Conservation (phyloP, 2,888 invertebrate species). For the Macrosiphum euphorbiae region DNA sequence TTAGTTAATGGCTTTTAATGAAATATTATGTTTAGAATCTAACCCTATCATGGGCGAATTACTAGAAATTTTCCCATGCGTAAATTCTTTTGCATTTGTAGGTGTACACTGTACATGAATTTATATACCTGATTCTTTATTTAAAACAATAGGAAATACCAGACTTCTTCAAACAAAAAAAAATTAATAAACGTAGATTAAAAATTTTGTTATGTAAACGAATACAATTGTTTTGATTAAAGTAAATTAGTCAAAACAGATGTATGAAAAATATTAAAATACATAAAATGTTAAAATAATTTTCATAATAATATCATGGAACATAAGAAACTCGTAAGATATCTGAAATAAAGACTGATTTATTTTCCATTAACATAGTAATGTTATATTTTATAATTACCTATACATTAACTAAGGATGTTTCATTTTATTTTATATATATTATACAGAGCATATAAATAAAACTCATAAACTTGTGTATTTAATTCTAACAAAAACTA, state of each 20-base stretch:
- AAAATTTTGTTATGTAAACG: neutral
- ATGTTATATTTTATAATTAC: no score
- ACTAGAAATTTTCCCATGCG: neutral
- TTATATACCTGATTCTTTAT: neutral
- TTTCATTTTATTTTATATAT: neutral
- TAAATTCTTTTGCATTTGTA: neutral
- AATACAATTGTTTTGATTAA: neutral
- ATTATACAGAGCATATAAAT: neutral
- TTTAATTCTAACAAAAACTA: neutral
- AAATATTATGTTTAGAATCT: neutral
- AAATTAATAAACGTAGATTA: neutral
- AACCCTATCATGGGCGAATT: neutral
- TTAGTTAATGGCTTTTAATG: neutral
- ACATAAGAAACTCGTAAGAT: no score
- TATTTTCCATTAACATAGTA: no score
- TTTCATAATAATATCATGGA: no score
- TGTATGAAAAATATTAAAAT: neutral
- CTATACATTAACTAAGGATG: no score
- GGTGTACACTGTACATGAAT: neutral
- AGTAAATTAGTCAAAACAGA: neutral
- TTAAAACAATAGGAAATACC: neutral
- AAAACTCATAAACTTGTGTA: neutral
- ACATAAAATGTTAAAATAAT: neutral
- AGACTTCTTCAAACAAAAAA: neutral
- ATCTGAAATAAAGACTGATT: no score